Evolutionary conservation across 1,140 invertebrate genomes (phyloP).

Genomic region (Drosophila pallidifrons): DNA sequence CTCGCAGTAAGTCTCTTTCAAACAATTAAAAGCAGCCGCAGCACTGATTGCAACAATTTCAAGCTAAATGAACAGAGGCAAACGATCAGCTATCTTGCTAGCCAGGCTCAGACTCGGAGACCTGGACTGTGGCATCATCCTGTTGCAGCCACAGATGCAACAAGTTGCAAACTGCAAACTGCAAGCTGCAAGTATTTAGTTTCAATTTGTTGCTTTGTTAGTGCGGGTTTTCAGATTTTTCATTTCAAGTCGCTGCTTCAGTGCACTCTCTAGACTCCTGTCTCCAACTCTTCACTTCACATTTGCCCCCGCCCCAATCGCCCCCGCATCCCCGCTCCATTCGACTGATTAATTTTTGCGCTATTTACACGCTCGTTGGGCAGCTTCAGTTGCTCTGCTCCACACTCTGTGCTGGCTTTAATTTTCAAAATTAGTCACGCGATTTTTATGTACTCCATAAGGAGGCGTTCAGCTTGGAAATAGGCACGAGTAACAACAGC

Average conservation of each 20-base stretch:
- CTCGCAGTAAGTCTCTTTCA: slow-evolving; percentile 19
- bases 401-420: slow-evolving; percentile 55
- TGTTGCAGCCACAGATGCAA: slow-evolving; percentile 26
- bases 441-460: slow-evolving; percentile 77
- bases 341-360: slow-evolving; percentile 79
- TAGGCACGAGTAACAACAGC: background rate
- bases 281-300: slow-evolving; percentile 14
- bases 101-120: background rate
- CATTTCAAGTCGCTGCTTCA: slow-evolving; percentile 43
- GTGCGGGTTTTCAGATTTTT: slow-evolving; percentile 78
- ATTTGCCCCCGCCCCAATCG: too few relatives aligned
- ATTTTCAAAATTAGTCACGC: slow-evolving; percentile 82
- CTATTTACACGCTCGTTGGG: slow-evolving; percentile 82
- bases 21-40: slow-evolving; percentile 73
- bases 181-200: slow-evolving; percentile 75
- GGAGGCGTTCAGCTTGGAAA: slow-evolving; percentile 14
- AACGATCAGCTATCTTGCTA: slow-evolving; percentile 59
- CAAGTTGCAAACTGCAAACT: slow-evolving; percentile 40
- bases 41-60: slow-evolving; percentile 81
- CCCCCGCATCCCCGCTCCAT: slow-evolving; percentile 20
- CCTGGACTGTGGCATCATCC: slow-evolving; percentile 31
- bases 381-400: slow-evolving; percentile 47
- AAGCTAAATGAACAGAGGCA: slow-evolving; percentile 69
- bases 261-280: slow-evolving; percentile 21
- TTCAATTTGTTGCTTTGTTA: slow-evolving; percentile 84